These are phyloP conservation scores for Pollenia amentaria DNA, from an alignment of 2,888 invertebrate species.

Conservation along the genomic window DNA sequence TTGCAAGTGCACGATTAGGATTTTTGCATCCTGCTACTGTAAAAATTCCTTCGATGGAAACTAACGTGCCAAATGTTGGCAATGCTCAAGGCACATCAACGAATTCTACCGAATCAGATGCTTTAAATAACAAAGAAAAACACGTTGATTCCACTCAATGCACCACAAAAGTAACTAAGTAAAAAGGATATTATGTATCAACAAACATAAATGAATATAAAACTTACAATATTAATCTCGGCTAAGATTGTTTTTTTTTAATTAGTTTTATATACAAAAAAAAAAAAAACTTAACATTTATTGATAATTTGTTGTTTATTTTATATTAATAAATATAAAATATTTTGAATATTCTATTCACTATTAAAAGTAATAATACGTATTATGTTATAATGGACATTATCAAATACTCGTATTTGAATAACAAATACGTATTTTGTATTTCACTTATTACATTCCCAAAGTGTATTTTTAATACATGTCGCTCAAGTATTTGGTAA, in stretches of 20 bases:
- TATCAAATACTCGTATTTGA: no score
- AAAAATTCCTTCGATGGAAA: neutral
- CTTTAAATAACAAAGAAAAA: neutral
- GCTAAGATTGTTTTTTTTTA: no score
- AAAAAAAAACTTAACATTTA: neutral
- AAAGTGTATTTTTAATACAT: no score
- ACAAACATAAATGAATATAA: neutral
- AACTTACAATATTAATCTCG: no score
- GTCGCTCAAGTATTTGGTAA: no score
- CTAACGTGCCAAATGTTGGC: neutral
- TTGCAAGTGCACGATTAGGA: slow-evolving; percentile 81
- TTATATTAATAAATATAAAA: neutral
- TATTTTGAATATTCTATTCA: no score
- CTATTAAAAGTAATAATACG: no score
- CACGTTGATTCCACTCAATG: neutral
- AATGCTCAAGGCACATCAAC: neutral
- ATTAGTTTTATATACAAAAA: no score
- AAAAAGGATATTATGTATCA: neutral
- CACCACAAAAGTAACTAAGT: neutral
- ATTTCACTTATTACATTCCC: no score
- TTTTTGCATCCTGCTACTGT: slow-evolving; percentile 74
- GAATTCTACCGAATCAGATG: slow-evolving; percentile 7
- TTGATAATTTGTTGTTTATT: neutral
- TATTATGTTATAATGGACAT: no score
- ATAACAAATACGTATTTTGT: no score